Base-by-base conservation (phyloP, 2,113 vertebrate species). In the Ctenomys sociabilis region DNA sequence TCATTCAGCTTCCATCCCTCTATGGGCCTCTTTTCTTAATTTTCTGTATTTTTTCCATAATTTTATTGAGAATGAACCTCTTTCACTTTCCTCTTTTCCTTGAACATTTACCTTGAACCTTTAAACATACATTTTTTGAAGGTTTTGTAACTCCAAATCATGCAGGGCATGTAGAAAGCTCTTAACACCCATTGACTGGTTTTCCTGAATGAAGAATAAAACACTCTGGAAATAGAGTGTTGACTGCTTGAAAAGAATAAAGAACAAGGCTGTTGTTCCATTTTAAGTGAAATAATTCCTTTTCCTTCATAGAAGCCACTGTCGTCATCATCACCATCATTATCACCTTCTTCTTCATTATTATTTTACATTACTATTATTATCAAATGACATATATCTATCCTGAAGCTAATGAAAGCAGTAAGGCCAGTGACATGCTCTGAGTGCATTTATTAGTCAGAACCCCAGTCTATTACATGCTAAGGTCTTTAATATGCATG, bases 401-500 rank as follows among this genome's bases (percentile, higher is more conserved):
- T 97, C 77, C 94, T 82, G 49, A 94, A 97, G 94, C 96, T 93
- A 97, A 96, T 66, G 95, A 97, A 96, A 95, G 70, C 45, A 93
- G 91, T 97, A 96, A 97, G 73, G 85, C 77, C 40, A 81, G 24
- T n/a, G 94, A 90, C 91, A 96, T 82, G 93, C 94, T 95, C 90
- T 97, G 94, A 96, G 93, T 45, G 22, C 85, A 91, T 85, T 96
- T 97, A 97, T 85, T 95, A 97, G 96, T 91, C 87, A 88, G 95
- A 97, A 63, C 64, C 80, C 63, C 72, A n/a, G 91, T 66, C 77
- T 92, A 72, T 86, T 95, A 85, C 94, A 92, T 96, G 52, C 66
- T 91, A 28, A 1, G 35, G 17, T 84, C 35, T 97, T 98, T 97
- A 95, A 96, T 96, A 96, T 90, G 80, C 94, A 96, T 95, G 61